These are phyloP conservation scores for Parauchenoglanis punctatus DNA, from an alignment of 2,797 vertebrate species.

Conservation along the genomic window DNA sequence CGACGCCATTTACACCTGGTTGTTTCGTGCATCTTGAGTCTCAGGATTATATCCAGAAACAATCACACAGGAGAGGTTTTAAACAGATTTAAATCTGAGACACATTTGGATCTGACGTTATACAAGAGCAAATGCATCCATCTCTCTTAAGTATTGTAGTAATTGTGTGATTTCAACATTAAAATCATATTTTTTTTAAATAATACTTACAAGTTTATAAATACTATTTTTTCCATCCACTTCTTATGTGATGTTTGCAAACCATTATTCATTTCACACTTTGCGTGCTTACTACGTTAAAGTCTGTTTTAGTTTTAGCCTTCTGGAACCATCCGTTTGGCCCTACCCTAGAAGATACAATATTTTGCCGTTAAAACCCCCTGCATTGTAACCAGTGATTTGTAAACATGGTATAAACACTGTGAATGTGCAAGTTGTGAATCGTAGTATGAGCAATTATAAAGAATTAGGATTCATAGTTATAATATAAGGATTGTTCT, in stretches of 20 bases:
- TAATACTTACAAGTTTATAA: background rate
- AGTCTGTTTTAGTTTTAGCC: background rate
- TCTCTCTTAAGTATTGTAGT: background rate
- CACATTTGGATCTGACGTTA: background rate
- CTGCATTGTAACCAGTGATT: background rate
- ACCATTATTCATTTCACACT: too few species aligned
- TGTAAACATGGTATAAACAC: background rate
- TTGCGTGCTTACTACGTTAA: background rate
- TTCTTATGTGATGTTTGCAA: background rate
- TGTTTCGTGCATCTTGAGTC: conserved; percentile 9
- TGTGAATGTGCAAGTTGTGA: background rate
- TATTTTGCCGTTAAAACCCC: background rate
- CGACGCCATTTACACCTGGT: conserved; percentile 15
- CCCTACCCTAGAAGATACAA: background rate
- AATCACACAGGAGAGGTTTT: background rate
- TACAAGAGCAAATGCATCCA: background rate
- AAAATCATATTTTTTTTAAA: background rate
- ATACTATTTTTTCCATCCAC: background rate
- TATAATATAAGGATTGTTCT: background rate
- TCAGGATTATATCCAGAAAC: background rate
- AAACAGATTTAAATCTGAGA: background rate
- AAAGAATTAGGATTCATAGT: background rate
- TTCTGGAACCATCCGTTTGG: background rate
- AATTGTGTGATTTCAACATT: background rate
- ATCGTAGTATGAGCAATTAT: background rate